Percentiles rank a stretch among this genome's conserved stretches.
Evolutionary conservation across 2,113 vertebrate genomes (phyloP).

Genomic region (Choloepus hoffmanni): DNA sequence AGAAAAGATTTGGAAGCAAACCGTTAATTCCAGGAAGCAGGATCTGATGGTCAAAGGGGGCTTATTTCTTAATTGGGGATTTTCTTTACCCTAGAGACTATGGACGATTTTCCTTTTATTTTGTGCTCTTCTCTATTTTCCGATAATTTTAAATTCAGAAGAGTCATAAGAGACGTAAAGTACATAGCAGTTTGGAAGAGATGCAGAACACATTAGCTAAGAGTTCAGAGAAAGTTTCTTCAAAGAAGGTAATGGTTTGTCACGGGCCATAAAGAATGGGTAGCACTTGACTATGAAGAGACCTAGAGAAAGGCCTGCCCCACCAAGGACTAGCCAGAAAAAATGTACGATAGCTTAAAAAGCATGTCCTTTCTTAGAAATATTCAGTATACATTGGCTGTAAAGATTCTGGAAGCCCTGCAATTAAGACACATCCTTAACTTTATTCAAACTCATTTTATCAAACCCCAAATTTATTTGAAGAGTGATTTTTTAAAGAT

Average conservation of each 20-base stretch:
- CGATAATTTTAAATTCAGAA: background rate
- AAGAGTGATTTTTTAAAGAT: background rate
- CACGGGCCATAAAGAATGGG: background rate
- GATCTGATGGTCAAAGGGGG: background rate
- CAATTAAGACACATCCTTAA: background rate
- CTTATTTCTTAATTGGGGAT: background rate
- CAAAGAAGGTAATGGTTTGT: background rate
- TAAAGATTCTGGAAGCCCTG: background rate
- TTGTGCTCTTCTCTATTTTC: background rate
- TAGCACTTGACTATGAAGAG: background rate
- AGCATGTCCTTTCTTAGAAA: background rate
- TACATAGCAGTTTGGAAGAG: background rate
- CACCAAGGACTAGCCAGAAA: background rate
- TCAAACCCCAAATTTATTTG: background rate
- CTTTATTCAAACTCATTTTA: conserved; percentile 9
- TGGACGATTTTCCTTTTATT: background rate
- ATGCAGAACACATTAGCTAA: background rate
- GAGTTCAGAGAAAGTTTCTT: background rate
- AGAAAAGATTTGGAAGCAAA: background rate
- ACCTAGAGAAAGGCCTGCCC: background rate
- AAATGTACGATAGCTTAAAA: background rate
- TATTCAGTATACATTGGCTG: background rate
- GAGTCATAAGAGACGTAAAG: background rate
- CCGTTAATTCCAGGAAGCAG: background rate
- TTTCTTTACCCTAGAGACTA: background rate